Percentiles rank a stretch among this genome's conserved stretches.
phyloP scores from a whole-genome alignment of 1,140 invertebrate species.

The Lucilia cuprina region DNA sequence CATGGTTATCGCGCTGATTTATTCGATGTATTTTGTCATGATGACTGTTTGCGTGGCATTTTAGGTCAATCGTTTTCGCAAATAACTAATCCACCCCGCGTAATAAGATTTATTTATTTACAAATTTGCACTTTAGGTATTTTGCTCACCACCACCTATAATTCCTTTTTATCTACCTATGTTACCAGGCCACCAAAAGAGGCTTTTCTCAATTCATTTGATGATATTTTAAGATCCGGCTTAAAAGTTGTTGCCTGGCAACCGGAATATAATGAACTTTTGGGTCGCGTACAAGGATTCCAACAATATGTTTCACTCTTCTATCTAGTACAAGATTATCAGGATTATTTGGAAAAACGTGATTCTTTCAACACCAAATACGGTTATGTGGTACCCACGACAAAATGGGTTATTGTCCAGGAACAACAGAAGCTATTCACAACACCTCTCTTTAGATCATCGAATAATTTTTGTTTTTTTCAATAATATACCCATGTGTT shows the following conservation, averaged over 20 bases:
- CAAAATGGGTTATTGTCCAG: slow-evolving; percentile 48
- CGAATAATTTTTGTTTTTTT: slow-evolving; percentile 52
- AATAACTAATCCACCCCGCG: slow-evolving; percentile 42
- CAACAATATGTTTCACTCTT: slow-evolving; percentile 53
- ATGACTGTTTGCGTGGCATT: slow-evolving; percentile 50
- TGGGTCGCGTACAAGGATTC: slow-evolving; percentile 43
- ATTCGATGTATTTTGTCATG: slow-evolving; percentile 49
- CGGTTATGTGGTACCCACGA: slow-evolving; percentile 49
- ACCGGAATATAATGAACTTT: slow-evolving; percentile 49
- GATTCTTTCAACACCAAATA: slow-evolving; percentile 48
- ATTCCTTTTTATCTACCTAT: slow-evolving; percentile 55
- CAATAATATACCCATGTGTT: slow-evolving; percentile 51
- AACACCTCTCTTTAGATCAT: slow-evolving; percentile 47
- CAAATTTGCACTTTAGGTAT: slow-evolving; percentile 54
- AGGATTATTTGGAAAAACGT: slow-evolving; percentile 41
- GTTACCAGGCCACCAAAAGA: slow-evolving; percentile 50
- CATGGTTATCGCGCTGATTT: slow-evolving; percentile 45
- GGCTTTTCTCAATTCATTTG: slow-evolving; percentile 43
- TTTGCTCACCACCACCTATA: slow-evolving; percentile 54
- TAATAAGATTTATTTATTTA: slow-evolving; percentile 50
- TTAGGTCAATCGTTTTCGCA: slow-evolving; percentile 53
- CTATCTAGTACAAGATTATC: slow-evolving; percentile 44
- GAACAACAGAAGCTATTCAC: slow-evolving; percentile 55
- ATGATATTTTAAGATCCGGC: slow-evolving; percentile 49
- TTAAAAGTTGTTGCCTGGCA: slow-evolving; percentile 46